phyloP scores from a whole-genome alignment of 2,113 vertebrate species.

The Phylloscopus whistleri region DNA sequence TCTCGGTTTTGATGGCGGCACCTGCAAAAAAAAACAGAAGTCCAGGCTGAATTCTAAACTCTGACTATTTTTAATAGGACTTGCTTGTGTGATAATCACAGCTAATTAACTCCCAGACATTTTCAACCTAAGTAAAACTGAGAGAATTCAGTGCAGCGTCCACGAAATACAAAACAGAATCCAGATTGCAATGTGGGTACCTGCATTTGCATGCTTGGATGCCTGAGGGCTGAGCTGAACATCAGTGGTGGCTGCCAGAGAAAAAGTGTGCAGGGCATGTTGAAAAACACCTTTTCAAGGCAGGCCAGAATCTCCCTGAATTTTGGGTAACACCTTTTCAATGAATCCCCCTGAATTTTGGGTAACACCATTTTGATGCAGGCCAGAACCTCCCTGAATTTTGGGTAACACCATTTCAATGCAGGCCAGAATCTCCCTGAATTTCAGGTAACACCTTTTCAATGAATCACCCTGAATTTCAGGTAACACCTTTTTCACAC shows the following conservation, averaged over 20 bases:
- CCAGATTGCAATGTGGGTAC: fast-evolving
- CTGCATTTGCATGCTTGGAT: not conserved
- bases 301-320: not conserved
- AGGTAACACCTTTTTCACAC: no score
- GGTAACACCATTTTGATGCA: not conserved
- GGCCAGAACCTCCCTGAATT: not conserved
- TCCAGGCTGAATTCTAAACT: not conserved
- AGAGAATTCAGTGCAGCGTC: not conserved
- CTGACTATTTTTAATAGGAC: not conserved
- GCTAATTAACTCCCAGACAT: not conserved
- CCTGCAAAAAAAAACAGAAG: not conserved
- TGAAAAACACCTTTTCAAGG: not conserved
- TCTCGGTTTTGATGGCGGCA: not conserved
- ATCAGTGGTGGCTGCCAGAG: not conserved
- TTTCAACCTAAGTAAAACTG: not conserved
- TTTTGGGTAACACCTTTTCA: not conserved
- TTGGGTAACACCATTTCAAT: not conserved
- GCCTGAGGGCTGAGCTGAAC: not conserved
- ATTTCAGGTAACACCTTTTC: not conserved
- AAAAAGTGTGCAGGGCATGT: not conserved
- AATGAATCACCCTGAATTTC: no score
- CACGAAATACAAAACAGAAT: not conserved
- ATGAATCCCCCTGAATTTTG: not conserved
- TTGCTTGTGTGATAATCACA: not conserved
- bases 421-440: not conserved